phyloP scores from a whole-genome alignment of 92 coral and sea anemone genomes.

The Porites evermanni region DNA sequence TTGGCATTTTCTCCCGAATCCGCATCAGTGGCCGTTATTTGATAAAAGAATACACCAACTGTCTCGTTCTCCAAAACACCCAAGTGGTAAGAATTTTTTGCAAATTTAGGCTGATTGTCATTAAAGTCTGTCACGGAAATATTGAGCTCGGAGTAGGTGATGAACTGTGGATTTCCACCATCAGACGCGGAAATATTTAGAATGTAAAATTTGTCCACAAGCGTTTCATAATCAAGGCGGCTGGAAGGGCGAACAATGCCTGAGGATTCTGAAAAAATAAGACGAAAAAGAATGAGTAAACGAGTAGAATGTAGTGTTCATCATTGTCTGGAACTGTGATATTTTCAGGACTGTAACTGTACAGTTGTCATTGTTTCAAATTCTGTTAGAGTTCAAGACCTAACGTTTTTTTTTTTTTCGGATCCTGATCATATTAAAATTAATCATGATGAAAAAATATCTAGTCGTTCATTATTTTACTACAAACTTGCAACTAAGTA shows the following conservation, averaged over 20 bases:
- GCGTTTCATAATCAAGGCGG: slow-evolving; percentile 87
- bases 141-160: slow-evolving; percentile 70
- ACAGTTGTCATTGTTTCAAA: too few species aligned
- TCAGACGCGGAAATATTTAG: slow-evolving; percentile 91
- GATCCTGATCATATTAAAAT: too few species aligned
- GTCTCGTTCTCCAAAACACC: slow-evolving; percentile 74
- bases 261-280: slow-evolving; percentile 68
- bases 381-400: too few species aligned
- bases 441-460: background rate
- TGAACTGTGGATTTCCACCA: slow-evolving; percentile 71
- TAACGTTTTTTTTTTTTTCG: too few species aligned
- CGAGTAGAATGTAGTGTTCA: too few species aligned
- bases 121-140: slow-evolving; percentile 89
- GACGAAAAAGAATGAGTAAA: background rate
- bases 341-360: too few species aligned
- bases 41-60: slow-evolving; percentile 55
- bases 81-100: slow-evolving; percentile 58
- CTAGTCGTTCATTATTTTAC: background rate
- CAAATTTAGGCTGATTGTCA: slow-evolving; percentile 87
- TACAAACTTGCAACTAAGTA: background rate
- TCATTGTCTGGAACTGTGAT: too few species aligned
- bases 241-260: slow-evolving; percentile 96
- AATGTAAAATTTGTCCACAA: slow-evolving; percentile 75
- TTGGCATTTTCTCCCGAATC: slow-evolving; percentile 79
- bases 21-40: slow-evolving; percentile 72